These are phyloP conservation scores for Elymnias hypermnestra DNA, from an alignment of 1,140 invertebrate species.

Conservation along the genomic window DNA sequence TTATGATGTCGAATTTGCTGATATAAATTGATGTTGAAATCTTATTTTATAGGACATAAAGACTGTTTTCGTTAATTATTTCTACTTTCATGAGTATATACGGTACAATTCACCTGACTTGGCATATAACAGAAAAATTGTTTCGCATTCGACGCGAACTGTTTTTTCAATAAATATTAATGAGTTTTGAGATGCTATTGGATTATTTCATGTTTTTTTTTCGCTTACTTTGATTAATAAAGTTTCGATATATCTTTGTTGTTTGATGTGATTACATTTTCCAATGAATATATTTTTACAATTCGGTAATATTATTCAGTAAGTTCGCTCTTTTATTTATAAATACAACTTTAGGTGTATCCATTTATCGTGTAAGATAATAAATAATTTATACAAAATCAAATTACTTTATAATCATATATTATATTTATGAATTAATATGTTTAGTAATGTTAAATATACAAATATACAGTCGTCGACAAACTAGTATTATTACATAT, in stretches of 20 bases:
- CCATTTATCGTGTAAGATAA: too few species aligned
- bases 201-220: constrained; percentile 41
- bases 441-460: too few species aligned
- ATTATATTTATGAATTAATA: too few species aligned
- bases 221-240: constrained; percentile 62
- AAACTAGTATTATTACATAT: too few species aligned
- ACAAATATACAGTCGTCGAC: too few species aligned
- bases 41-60: constrained; percentile 19
- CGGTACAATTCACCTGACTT: constrained; percentile 51
- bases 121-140: constrained; percentile 61
- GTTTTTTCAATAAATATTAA: constrained; percentile 72
- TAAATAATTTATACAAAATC: too few species aligned
- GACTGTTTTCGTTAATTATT: constrained; percentile 16
- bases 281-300: constrained; percentile 13
- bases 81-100: constrained; percentile 6
- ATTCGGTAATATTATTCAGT: constrained; percentile 2
- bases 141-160: constrained; percentile 58
- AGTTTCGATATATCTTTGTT: constrained; percentile 31
- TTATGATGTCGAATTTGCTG: constrained; percentile 10
- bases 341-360: too few species aligned
- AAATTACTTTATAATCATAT: too few species aligned
- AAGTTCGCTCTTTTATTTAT: too few species aligned
- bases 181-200: constrained; percentile 50
- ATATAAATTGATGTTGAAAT: not conserved
- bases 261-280: constrained; percentile 16